phyloP scores from a whole-genome alignment of 2,113 vertebrate species.

The Forbesichthys papilliferus region DNA sequence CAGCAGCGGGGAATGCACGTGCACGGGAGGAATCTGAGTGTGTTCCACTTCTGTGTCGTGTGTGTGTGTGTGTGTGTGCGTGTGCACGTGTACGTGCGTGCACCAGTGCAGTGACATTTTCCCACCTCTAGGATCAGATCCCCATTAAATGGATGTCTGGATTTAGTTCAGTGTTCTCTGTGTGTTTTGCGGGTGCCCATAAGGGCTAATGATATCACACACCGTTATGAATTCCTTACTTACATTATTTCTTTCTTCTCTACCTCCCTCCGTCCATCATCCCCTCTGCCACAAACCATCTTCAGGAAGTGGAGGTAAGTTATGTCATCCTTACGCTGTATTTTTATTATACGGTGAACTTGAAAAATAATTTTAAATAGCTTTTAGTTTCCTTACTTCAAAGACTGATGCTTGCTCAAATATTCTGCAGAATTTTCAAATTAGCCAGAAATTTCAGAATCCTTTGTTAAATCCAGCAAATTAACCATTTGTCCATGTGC shows the following conservation, averaged over 20 bases:
- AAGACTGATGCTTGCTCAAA: too few species aligned
- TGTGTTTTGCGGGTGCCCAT: constrained; percentile 49
- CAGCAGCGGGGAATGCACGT: constrained; percentile 8
- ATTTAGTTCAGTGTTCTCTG: constrained; percentile 58
- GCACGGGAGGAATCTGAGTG: not conserved
- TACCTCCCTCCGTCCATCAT: constrained; percentile 14
- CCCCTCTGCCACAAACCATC: constrained; percentile 51
- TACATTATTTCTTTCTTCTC: constrained; percentile 53
- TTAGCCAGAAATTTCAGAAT: too few species aligned
- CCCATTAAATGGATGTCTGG: constrained; percentile 45
- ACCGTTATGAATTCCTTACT: constrained; percentile 64
- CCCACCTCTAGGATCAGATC: constrained; percentile 46
- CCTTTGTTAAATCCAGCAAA: too few species aligned
- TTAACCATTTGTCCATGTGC: too few species aligned
- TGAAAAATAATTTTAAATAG: too few species aligned
- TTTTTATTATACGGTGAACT: not conserved
- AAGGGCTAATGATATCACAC: constrained; percentile 46
- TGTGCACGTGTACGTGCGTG: constrained; percentile 11
- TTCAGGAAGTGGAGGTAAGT: constrained; percentile 75
- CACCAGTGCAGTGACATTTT: constrained; percentile 1
- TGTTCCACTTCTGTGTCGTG: constrained; percentile 5
- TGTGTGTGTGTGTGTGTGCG: constrained; percentile 13
- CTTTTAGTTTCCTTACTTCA: too few species aligned
- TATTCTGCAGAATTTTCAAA: too few species aligned
- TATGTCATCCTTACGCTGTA: constrained; percentile 1